phyloP scores from a whole-genome alignment of 2,797 vertebrate species.

The Onychomys arenicola region DNA sequence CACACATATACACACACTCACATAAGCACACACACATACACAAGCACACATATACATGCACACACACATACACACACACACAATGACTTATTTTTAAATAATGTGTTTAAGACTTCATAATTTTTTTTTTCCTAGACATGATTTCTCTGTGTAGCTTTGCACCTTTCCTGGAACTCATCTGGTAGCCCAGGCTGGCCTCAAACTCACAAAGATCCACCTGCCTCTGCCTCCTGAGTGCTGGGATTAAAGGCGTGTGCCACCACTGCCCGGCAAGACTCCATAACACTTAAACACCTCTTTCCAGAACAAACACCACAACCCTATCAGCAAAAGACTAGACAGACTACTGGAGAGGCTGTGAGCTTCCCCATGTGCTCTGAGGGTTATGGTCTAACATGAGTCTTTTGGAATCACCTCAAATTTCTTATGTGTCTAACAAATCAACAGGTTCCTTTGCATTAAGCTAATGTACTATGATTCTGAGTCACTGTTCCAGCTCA shows the following conservation, averaged over 20 bases:
- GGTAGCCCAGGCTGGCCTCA: too few species aligned
- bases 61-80: not conserved
- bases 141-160: too few species aligned
- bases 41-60: too few species aligned
- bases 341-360: not conserved
- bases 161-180: too few species aligned
- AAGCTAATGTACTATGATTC: not conserved
- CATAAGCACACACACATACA: not conserved
- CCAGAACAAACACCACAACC: conserved; percentile 51
- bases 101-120: not conserved
- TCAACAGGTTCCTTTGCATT: not conserved
- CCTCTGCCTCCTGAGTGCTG: too few species aligned
- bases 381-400: not conserved
- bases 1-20: not conserved
- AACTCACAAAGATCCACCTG: too few species aligned
- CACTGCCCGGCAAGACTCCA: too few species aligned
- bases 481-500: conserved; percentile 34
- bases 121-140: too few species aligned
- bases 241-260: too few species aligned
- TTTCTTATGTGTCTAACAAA: not conserved
- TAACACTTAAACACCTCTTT: conserved; percentile 14
- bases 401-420: not conserved
- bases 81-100: not conserved
- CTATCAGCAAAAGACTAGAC: not conserved
- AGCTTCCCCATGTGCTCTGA: not conserved